These are phyloP conservation scores for Tiaroga cobitis DNA, from an alignment of 2,797 vertebrate species.

Conservation along the genomic window DNA sequence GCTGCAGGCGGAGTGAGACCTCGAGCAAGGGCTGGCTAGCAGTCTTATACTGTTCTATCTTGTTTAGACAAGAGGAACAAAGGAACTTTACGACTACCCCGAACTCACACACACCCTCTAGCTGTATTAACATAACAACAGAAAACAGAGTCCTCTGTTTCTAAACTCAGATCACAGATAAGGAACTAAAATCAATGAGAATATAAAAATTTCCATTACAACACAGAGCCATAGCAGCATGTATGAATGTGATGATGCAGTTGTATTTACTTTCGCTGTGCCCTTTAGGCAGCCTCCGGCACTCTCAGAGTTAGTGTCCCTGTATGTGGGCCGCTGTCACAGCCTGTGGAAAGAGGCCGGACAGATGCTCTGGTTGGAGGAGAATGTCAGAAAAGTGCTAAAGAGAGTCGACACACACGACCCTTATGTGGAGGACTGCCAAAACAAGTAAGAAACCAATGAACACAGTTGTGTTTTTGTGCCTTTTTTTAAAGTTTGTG, in stretches of 20 bases:
- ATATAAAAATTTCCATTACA: too few relatives aligned
- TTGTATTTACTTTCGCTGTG: not conserved
- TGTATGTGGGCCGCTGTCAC: conserved; percentile 89
- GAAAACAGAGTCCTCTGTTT: too few relatives aligned
- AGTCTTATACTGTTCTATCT: too few relatives aligned
- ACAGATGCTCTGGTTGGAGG: conserved; percentile 92
- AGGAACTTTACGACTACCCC: too few relatives aligned
- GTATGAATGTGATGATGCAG: not conserved
- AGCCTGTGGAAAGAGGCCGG: conserved; percentile 88
- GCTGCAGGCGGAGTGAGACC: too few relatives aligned
- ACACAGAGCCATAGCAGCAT: not conserved
- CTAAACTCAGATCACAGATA: too few relatives aligned
- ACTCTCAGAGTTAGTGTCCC: conserved; percentile 85
- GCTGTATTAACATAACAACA: too few relatives aligned
- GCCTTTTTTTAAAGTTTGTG: not conserved
- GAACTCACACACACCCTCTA: too few relatives aligned
- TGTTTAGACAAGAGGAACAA: too few relatives aligned
- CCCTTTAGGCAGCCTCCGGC: conserved; percentile 84
- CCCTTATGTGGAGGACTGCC: conserved; percentile 82
- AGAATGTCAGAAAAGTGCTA: conserved; percentile 83
- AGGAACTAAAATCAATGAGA: too few relatives aligned
- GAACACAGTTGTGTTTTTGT: not conserved
- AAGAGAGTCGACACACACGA: conserved; percentile 82
- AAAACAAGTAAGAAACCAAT: conserved; percentile 82
- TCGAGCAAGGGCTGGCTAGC: too few relatives aligned